Conservation (phyloP, 2,888 invertebrate species). For the Amblyteles armatorius region DNA sequence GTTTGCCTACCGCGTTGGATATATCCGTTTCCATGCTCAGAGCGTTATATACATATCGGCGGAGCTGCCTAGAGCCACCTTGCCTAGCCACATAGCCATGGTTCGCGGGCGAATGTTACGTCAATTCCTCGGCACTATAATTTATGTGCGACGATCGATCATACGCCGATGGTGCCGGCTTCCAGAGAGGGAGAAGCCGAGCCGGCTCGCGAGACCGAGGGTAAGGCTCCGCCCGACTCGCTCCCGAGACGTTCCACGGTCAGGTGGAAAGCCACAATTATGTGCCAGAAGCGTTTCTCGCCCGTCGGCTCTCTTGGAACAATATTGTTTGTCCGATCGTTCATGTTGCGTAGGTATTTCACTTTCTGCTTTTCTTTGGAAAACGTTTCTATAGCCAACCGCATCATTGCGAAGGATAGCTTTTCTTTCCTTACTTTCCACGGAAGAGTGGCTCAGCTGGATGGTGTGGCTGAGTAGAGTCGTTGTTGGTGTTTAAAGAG, state of each 20-base stretch:
- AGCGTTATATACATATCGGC: neutral
- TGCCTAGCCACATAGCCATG: neutral
- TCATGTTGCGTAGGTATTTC: neutral
- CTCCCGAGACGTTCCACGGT: neutral
- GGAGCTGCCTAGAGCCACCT: neutral
- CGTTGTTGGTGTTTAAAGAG: no score
- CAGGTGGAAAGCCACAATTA: slow-evolving; percentile 28
- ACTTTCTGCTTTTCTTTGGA: neutral
- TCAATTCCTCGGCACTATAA: slow-evolving; percentile 28
- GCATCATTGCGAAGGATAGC: no score
- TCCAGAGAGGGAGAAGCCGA: neutral
- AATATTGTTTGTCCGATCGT: neutral
- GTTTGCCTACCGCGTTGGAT: neutral
- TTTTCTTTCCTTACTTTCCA: no score
- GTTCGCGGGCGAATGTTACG: slow-evolving; percentile 20
- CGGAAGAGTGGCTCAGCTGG: no score
- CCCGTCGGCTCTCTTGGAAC: neutral
- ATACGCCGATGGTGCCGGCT: slow-evolving; percentile 31
- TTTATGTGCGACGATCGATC: slow-evolving; percentile 54
- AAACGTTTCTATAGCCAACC: neutral
- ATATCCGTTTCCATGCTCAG: neutral
- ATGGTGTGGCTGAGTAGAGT: no score
- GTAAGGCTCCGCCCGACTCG: neutral
- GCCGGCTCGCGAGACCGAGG: neutral
- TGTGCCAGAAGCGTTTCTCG: slow-evolving; percentile 8